Conservation (phyloP, 2,797 vertebrate species). For the Acrocephalus scirpaceus region DNA sequence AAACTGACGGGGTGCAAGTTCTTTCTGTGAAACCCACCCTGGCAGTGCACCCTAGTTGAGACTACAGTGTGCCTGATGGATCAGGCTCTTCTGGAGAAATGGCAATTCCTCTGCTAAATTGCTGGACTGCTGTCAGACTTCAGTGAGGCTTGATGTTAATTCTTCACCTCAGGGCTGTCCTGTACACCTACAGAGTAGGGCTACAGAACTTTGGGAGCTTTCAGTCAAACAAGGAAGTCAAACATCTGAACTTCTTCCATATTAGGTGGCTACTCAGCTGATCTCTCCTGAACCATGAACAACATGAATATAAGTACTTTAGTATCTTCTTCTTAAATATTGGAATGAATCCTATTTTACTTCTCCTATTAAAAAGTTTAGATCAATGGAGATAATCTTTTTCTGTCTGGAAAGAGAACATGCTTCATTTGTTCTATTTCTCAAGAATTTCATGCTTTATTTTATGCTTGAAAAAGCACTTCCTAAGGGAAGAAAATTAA, state of each 20-base stretch:
- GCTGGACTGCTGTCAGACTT: background rate
- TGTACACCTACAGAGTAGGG: background rate
- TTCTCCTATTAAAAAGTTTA: background rate
- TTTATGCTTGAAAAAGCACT: background rate
- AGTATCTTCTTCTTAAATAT: background rate
- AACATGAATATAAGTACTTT: background rate
- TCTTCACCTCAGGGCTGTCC: background rate
- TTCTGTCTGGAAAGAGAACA: background rate
- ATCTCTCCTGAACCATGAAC: background rate
- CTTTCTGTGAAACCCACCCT: background rate
- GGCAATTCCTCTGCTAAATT: background rate
- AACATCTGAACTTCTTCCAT: background rate
- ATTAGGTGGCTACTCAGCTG: background rate
- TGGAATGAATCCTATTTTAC: background rate
- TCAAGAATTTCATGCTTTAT: background rate
- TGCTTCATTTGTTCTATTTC: background rate
- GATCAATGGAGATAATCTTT: background rate
- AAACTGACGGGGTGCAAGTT: rapidly evolving
- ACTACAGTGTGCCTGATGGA: rapidly evolving
- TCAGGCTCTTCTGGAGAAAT: background rate
- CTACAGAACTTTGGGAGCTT: background rate
- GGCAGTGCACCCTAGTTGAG: rapidly evolving
- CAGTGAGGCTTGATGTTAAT: background rate
- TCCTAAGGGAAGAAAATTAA: background rate
- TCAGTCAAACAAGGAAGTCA: background rate